Base-by-base conservation (phyloP, 2,888 invertebrate genomes). In the Nomada flava region DNA sequence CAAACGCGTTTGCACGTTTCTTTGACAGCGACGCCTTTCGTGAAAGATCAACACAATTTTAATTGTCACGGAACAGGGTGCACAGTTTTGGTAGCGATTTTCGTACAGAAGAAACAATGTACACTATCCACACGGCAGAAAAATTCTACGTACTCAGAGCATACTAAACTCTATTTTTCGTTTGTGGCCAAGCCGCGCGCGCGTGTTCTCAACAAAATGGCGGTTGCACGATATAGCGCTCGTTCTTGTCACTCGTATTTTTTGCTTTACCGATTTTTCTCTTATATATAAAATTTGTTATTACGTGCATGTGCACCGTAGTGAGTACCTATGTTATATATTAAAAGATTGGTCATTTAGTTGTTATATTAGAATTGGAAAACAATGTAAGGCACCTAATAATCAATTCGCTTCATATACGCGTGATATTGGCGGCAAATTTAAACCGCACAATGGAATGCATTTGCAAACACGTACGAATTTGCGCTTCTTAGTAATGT, bases 191-290 rank as follows among this genome's bases (percentile, higher is more conserved):
- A 82, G 74, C 59, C 79, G 82, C 85, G 85, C 84, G 82, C 79
- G 85, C 85, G 74, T 83, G 73, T 53, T 79, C 62, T 23, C 50
- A 59, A 79, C 85, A 85, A 85, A 79, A 85, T 85, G 85, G 85
- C 85, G 36, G 78, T 52, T 50, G 4, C 18, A 13, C 47, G n/a
- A 73, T 53, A 70, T 75, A 82, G 68, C 44, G 57, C 47, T 70
- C 62, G 67, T 65, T 73, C 57, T 77, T 44, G 59, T 20, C 60
- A 20, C 2, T 72, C n/a, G 47, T 1, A 53, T 47, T 74, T 50
- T 36, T 63, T 59, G 15, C 55, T 42, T 44, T 1, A 2, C 1
- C 11, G 11, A 26, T 55, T 59, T 44, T 20, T 44, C 42, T 20
- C 50, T 57, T 65, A 2, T 7, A n/a, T 50, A 52, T 29, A 18